These are phyloP conservation scores for Chrysemys picta DNA, from an alignment of 2,113 vertebrate species.

Conservation along the genomic window DNA sequence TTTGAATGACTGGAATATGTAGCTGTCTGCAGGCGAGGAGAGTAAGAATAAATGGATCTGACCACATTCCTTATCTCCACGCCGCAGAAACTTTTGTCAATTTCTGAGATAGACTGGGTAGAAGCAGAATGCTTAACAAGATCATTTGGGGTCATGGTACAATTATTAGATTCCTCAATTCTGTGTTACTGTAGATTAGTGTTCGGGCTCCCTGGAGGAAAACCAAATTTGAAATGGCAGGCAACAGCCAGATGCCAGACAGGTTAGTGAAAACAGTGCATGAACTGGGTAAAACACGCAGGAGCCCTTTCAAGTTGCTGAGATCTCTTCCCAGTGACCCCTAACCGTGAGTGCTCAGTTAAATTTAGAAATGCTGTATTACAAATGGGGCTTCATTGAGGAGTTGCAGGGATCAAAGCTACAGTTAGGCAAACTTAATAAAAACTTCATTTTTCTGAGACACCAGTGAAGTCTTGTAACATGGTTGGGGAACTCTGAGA, in stretches of 20 bases:
- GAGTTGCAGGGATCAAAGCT: background rate
- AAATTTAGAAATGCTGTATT: background rate
- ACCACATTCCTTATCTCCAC: conserved; percentile 70
- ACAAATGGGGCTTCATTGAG: background rate
- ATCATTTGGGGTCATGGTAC: conserved; percentile 71
- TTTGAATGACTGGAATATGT: conserved; percentile 63
- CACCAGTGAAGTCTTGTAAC: background rate
- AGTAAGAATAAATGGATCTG: conserved; percentile 63
- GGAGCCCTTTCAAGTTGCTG: background rate
- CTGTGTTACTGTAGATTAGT: conserved; percentile 72
- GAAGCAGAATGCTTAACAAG: conserved; percentile 66
- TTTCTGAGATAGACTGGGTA: conserved; percentile 55
- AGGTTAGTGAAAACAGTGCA: conserved; percentile 24
- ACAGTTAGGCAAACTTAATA: background rate
- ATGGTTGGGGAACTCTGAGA: background rate
- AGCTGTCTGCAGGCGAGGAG: conserved; percentile 66
- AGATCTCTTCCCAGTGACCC: conserved; percentile 17
- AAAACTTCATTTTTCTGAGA: background rate
- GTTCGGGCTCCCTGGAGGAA: conserved; percentile 63
- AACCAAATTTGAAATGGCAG: conserved; percentile 65
- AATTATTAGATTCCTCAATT: conserved; percentile 70
- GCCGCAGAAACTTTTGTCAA: conserved; percentile 74
- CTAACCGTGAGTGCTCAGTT: background rate
- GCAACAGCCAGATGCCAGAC: conserved; percentile 19
- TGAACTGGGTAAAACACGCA: background rate